phyloP scores from a whole-genome alignment of 2,888 invertebrate species.

The Melanargia galathea region DNA sequence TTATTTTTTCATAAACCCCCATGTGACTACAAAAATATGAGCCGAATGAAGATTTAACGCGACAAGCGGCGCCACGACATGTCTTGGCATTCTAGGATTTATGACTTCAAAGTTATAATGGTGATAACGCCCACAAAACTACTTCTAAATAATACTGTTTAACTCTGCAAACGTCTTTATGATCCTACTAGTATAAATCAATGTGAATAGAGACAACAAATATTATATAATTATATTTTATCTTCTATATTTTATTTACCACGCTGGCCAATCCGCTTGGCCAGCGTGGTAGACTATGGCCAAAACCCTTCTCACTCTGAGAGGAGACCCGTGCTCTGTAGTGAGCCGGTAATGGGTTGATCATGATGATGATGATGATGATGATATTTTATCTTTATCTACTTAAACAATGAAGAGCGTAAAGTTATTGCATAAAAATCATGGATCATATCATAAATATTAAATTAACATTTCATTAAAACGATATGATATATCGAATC shows the following conservation, averaged over 20 bases:
- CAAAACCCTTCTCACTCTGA: too few relatives aligned
- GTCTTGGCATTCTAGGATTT: conserved; percentile 53
- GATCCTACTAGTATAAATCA: conserved; percentile 41
- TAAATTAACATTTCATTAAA: background rate
- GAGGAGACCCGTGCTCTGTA: too few relatives aligned
- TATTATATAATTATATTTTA: conserved; percentile 20
- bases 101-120: conserved; percentile 54
- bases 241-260: too few relatives aligned
- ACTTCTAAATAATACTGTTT: conserved; percentile 47
- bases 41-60: conserved; percentile 53
- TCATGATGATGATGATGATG: too few relatives aligned
- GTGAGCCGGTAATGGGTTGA: too few relatives aligned
- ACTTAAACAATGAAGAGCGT: background rate
- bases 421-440: background rate
- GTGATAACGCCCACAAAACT: conserved; percentile 50
- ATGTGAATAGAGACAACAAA: conserved; percentile 34
- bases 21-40: conserved; percentile 45
- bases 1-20: too few relatives aligned
- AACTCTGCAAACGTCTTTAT: conserved; percentile 45
- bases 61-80: conserved; percentile 51
- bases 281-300: too few relatives aligned
- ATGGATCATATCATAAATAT: background rate
- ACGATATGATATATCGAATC: background rate
- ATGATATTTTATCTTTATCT: conserved; percentile 11
- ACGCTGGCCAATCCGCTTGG: too few relatives aligned